A percentile compares a stretch with the other conserved stretches of the same genome.
phyloP scores from a whole-genome alignment of 2,113 vertebrate genomes.

The Phalacrocorax aristotelis region DNA sequence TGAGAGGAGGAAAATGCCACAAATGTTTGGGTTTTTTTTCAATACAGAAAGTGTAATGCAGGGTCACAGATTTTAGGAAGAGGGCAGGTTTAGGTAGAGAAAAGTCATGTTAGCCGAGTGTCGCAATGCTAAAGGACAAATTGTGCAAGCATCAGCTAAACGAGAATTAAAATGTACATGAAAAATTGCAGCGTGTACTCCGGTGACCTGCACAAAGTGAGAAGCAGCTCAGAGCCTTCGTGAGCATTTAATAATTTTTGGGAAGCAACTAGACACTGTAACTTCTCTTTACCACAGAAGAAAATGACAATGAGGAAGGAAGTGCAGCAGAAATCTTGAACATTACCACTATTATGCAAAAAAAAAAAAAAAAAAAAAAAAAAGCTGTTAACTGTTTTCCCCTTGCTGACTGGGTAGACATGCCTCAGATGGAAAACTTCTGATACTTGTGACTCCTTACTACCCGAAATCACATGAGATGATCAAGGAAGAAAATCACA shows the following conservation, averaged over 20 bases:
- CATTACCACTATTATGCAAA: slow-evolving; percentile 79
- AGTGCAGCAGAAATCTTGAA: slow-evolving; percentile 79
- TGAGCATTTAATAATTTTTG: slow-evolving; percentile 64
- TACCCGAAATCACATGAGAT: slow-evolving; percentile 89
- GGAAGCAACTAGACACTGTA: slow-evolving; percentile 65
- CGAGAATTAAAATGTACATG: background rate
- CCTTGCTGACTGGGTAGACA: slow-evolving; percentile 68
- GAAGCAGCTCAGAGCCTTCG: background rate
- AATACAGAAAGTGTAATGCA: background rate
- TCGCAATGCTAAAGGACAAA: slow-evolving; percentile 13
- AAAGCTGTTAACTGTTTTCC: slow-evolving; percentile 69
- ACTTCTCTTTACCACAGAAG: slow-evolving; percentile 77
- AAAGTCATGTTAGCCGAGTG: background rate
- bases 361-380: slow-evolving; percentile 33
- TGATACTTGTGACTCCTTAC: slow-evolving; percentile 85
- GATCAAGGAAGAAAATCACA: slow-evolving; percentile 82
- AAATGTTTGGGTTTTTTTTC: background rate
- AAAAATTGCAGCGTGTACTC: slow-evolving; percentile 5
- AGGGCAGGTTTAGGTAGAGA: slow-evolving; percentile 59
- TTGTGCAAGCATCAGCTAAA: slow-evolving; percentile 37
- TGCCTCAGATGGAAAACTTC: slow-evolving; percentile 86
- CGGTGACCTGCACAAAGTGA: background rate
- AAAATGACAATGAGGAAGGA: slow-evolving; percentile 84
- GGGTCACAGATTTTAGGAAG: slow-evolving; percentile 49
- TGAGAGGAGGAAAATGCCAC: background rate